Evolutionary conservation across 2,113 vertebrate genomes (phyloP), one percentile per base, ranked within the genome.

Genomic region (Pavo muticus): DNA sequence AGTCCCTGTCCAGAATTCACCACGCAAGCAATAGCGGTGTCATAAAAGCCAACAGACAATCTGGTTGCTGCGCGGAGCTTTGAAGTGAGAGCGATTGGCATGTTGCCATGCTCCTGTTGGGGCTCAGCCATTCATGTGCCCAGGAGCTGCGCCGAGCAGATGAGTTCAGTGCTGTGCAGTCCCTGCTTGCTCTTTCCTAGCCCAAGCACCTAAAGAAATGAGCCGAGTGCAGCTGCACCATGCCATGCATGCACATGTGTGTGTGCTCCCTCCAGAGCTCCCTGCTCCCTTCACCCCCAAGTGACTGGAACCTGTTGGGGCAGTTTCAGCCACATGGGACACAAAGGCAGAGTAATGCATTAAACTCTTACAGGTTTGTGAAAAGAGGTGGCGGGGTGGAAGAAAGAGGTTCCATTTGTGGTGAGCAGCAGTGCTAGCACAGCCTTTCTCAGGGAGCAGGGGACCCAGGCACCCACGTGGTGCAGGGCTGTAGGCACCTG

Each of bases 61-160:
- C 86, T 90, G 76, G 81, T 81, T 91, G 87, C 87, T 89, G 75
- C 79, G 84, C 86, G 90, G 35, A 56, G 59, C 95, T 97, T 97
- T 97, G 93, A 97, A 97, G 94, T 95, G 75, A 83, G 81, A 89
- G n/a, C 3, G 2, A 20, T 93, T 97, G 97, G 97, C 94, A n/a
- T 95, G 94, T 92, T 97, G 95, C 95, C 98, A 90, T 23, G 37
- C 82, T 81, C 88, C 93, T 9, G 77, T 61, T 20, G 45, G 57
- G 93, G 69, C 91, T 87, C 89, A 70, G 68, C 88, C 59, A 18
- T 4, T 21, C 71, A 39, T 92, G 97, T 30, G 85, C 92, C 93
- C 81, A 90, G 86, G 84, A 94, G 27, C 64, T 87, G 88, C 88
- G 94, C 88, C 11, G 83, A 97, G 97, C 94, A 95, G 95, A 94